phyloP scores from a whole-genome alignment of 2,113 vertebrate genomes.

The Chelonoidis abingdonii region DNA sequence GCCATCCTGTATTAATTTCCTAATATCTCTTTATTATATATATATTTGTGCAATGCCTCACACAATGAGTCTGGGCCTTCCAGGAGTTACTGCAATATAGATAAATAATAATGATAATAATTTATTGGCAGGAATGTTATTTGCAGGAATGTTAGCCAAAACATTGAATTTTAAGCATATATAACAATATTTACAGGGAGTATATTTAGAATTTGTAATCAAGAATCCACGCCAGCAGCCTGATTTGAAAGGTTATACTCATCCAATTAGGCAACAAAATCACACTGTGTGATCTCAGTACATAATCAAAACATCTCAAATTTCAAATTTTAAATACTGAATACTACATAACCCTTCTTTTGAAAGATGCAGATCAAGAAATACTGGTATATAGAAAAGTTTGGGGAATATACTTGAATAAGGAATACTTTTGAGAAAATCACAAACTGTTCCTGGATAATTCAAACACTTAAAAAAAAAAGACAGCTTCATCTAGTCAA shows the following conservation, averaged over 20 bases:
- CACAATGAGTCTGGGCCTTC: accelerated
- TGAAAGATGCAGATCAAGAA: background rate
- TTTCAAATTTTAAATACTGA: background rate
- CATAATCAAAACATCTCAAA: background rate
- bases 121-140: background rate
- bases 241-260: background rate
- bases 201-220: background rate
- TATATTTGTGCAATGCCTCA: background rate
- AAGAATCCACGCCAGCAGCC: background rate
- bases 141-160: background rate
- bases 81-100: background rate
- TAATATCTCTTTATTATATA: background rate
- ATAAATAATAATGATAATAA: background rate
- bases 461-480: background rate
- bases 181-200: background rate
- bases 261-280: background rate
- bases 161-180: background rate
- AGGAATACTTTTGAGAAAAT: background rate
- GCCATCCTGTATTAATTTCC: background rate
- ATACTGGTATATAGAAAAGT: background rate
- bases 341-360: background rate
- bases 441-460: background rate
- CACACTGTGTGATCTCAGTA: background rate
- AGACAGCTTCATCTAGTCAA: background rate
- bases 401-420: background rate